Evolutionary conservation across 2,113 vertebrate species (phyloP).

Genomic region (Sebastes schlegelii): DNA sequence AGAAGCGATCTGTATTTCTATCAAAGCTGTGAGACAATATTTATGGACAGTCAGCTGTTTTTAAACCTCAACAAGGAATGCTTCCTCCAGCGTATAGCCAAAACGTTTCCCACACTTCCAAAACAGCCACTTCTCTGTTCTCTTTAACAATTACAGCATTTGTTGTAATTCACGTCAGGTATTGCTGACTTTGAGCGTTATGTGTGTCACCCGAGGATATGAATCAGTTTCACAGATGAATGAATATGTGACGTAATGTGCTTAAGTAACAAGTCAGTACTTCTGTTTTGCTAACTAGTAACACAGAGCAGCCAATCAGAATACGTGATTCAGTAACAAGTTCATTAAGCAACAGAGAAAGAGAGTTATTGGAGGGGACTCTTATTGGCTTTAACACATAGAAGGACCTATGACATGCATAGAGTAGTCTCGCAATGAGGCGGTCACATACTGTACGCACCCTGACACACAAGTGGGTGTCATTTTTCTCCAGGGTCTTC

Average conservation of each 20-base stretch:
- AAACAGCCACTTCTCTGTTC: not conserved
- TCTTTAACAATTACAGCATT: not conserved
- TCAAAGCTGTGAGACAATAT: not conserved
- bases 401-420: not conserved
- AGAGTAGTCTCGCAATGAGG: not conserved
- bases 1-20: not conserved
- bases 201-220: not conserved
- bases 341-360: not conserved
- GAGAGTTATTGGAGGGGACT: too few relatives aligned
- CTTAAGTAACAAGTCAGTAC: slow-evolving; percentile 18
- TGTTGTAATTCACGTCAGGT: not conserved
- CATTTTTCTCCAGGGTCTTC: not conserved
- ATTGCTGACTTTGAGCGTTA: not conserved
- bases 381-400: not conserved
- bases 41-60: not conserved
- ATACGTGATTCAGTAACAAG: not conserved
- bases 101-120: not conserved
- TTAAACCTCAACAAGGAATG: not conserved
- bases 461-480: not conserved
- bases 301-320: slow-evolving; percentile 16
- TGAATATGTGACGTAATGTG: slow-evolving; percentile 17
- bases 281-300: slow-evolving; percentile 4
- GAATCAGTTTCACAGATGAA: not conserved
- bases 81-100: not conserved
- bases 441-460: not conserved